A percentile compares a stretch with the other conserved stretches of the same genome.
Conservation (phyloP, 2,113 vertebrate genomes). For the Lanius ludovicianus region DNA sequence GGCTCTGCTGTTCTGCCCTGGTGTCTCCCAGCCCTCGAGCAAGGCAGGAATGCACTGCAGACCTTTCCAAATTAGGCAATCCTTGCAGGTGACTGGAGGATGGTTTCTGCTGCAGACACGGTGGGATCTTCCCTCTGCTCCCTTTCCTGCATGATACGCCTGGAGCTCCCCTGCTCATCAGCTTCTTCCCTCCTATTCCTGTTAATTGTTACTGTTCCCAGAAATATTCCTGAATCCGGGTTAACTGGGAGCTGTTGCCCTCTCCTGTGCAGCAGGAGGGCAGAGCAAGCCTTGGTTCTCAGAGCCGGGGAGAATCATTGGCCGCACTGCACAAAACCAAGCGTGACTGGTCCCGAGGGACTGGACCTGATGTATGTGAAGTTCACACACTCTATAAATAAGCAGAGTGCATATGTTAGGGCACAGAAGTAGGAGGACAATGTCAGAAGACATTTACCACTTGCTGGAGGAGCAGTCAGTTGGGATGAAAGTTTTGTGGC, state of each 20-base stretch:
- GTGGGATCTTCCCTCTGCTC: background rate
- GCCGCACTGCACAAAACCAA: fast-evolving
- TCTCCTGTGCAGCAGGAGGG: background rate
- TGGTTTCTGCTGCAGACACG: fast-evolving
- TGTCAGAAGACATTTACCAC: background rate
- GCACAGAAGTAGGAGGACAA: conserved; percentile 6
- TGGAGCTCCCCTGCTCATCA: background rate
- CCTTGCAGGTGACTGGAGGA: background rate
- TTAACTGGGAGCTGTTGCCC: background rate
- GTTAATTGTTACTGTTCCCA: background rate
- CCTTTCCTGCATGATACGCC: background rate
- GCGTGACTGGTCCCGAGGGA: fast-evolving
- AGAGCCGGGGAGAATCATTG: background rate
- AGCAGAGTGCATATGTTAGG: background rate
- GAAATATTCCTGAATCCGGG: background rate
- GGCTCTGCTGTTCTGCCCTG: background rate
- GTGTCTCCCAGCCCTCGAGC: fast-evolving
- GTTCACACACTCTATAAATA: background rate
- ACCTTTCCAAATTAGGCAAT: background rate
- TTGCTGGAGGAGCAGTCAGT: background rate
- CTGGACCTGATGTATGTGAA: background rate
- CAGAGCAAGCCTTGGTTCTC: background rate
- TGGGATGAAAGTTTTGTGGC: background rate
- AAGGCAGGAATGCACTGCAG: background rate
- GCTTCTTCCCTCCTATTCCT: background rate